A percentile compares a stretch with the other conserved stretches of the same genome.
Conservation (phyloP, 2,888 invertebrate genomes). For the Microctonus brassicae region DNA sequence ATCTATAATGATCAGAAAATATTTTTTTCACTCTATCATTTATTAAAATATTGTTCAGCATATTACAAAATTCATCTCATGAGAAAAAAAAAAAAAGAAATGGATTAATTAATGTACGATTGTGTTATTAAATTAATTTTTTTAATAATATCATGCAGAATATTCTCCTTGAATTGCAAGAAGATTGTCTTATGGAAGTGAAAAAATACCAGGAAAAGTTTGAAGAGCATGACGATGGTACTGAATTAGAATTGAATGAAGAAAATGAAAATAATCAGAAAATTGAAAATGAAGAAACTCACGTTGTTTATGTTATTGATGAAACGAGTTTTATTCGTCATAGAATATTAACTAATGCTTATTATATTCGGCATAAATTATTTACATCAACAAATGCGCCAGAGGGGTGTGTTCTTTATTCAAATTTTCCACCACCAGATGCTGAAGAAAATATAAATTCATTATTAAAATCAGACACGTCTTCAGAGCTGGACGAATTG, state of each 20-base stretch:
- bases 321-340: slow-evolving; percentile 59
- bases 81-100: neutral
- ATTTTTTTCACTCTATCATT: no score
- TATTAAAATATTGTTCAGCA: neutral
- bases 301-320: slow-evolving; percentile 53
- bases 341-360: slow-evolving; percentile 57
- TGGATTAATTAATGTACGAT: no score
- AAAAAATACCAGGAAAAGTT: slow-evolving; percentile 22
- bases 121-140: no score
- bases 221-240: slow-evolving; percentile 30
- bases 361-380: slow-evolving; percentile 53
- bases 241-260: neutral
- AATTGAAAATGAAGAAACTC: slow-evolving; percentile 36
- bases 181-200: slow-evolving; percentile 46
- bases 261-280: neutral
- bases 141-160: slow-evolving; percentile 52
- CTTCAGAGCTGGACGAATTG: slow-evolving; percentile 55
- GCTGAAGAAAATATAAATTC: slow-evolving; percentile 29
- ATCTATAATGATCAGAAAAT: no score
- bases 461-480: slow-evolving; percentile 29
- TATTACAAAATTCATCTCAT: no score
- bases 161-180: slow-evolving; percentile 58
- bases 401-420: slow-evolving; percentile 57
- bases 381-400: slow-evolving; percentile 41
- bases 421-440: slow-evolving; percentile 54